These are phyloP conservation scores for Trichonephila inaurata DNA, from an alignment of 1,140 invertebrate genomes.

Conservation along the genomic window DNA sequence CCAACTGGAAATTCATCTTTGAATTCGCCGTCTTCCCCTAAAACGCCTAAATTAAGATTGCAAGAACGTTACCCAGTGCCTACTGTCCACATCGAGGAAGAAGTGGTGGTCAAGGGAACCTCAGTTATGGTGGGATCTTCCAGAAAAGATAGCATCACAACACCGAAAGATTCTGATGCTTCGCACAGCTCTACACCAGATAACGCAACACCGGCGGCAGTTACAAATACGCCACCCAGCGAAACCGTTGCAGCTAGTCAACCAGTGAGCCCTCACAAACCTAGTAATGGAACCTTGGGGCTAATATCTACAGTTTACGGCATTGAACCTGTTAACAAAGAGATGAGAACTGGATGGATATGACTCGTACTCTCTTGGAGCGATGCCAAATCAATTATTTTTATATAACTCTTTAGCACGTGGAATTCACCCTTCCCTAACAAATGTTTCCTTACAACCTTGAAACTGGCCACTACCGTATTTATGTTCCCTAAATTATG, in stretches of 20 bases:
- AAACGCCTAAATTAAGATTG: constrained; percentile 53
- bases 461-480: constrained; percentile 31
- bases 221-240: constrained; percentile 36
- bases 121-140: constrained; percentile 27
- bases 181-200: constrained; percentile 51
- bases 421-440: neutral
- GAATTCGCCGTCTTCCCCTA: constrained; percentile 75
- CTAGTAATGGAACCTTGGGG: constrained; percentile 74
- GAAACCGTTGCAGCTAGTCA: constrained; percentile 33
- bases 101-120: constrained; percentile 28
- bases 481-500: too few relatives aligned
- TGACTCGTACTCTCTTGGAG: constrained; percentile 49
- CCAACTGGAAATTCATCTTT: constrained; percentile 49
- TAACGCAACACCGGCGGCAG: constrained; percentile 18
- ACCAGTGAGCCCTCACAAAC: constrained; percentile 65
- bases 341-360: constrained; percentile 78
- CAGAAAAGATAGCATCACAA: neutral
- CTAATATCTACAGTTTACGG: constrained; percentile 77
- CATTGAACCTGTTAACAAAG: constrained; percentile 78
- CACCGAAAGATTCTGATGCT: constrained; percentile 49
- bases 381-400: constrained; percentile 76
- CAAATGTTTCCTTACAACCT: neutral
- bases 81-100: constrained; percentile 74
- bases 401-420: constrained; percentile 71
- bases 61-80: constrained; percentile 70